Evolutionary conservation across 2,797 vertebrate species (phyloP).

Genomic region (Darevskia mixta): DNA sequence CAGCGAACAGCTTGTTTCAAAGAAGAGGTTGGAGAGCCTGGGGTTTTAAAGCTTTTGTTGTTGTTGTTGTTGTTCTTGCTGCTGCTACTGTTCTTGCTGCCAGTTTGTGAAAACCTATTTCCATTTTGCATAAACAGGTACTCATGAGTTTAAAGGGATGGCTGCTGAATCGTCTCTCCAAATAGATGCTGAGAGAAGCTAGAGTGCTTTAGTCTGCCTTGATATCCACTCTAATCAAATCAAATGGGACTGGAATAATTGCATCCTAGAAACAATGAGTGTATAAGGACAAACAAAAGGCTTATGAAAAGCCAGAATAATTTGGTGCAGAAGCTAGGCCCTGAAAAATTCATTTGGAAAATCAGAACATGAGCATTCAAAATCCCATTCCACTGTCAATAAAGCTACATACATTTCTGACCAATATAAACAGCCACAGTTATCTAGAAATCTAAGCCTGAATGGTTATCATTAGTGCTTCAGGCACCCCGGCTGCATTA

Average conservation of each 20-base stretch:
- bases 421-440: constrained; percentile 65
- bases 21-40: constrained; percentile 4
- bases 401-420: constrained; percentile 64
- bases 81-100: constrained; percentile 29
- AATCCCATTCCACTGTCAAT: constrained; percentile 44
- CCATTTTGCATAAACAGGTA: constrained; percentile 59
- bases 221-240: constrained; percentile 58
- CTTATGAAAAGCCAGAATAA: constrained; percentile 57
- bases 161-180: constrained; percentile 35
- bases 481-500: constrained; percentile 45
- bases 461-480: constrained; percentile 61
- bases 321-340: constrained; percentile 46
- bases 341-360: constrained; percentile 60
- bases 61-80: neutral
- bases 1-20: constrained; percentile 22
- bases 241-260: constrained; percentile 61
- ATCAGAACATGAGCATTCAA: constrained; percentile 47
- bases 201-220: constrained; percentile 47
- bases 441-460: constrained; percentile 68
- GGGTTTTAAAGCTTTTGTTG: constrained; percentile 24
- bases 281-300: constrained; percentile 52
- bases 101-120: constrained; percentile 53
- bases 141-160: constrained; percentile 48
- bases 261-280: constrained; percentile 52
- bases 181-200: constrained; percentile 58